Base-by-base conservation (phyloP, 2,113 vertebrate species). In the Tursiops truncatus region DNA sequence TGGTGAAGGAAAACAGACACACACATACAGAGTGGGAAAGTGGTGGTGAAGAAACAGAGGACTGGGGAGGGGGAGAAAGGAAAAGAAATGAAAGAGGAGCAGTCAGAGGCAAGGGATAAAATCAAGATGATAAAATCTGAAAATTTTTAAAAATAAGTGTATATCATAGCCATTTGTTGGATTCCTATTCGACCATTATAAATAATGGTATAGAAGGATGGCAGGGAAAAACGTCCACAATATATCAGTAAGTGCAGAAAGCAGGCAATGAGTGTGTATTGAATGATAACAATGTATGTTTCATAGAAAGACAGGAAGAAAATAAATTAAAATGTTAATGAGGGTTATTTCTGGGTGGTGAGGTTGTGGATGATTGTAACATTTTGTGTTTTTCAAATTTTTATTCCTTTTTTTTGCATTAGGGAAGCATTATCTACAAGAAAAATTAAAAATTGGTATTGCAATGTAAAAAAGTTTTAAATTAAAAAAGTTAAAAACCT, bases 221-320 rank as follows among this genome's bases (percentile, higher is more conserved):
- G 56, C 56, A 65, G 44, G 28, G n/a, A 38, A 92, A 92, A 68
- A 95, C 38, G 18, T 53, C 44, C 81, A 71, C 44, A 14, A 38
- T 76, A 21, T 89, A 74, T 82, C 74, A 92, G 36, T 87, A 90
- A 89, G 73, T 79, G 33, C 50, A 65, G 81, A 88, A 96, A 91
- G 33, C 31, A 70, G 25, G n/a, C 41, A 89, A 26, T 0, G 3
- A 73, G 74, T 63, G 15, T 84, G 23, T 68, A 17, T 53, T 84
- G 50, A 80, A 26, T 87, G 73, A 82, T 82, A 92, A 63, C 23
- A 84, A 58, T 91, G 71, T 88, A 70, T 67, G 60, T 84, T 62
- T 95, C 47, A 88, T 62, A 68, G 58, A 92, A 91, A 95, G 17
- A 85, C 23, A 77, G 33, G 47, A 94, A 93, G 38, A 9, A 94